Evolutionary conservation across 2,888 invertebrate species (phyloP).

Genomic region (Euplagia quadripunctaria): DNA sequence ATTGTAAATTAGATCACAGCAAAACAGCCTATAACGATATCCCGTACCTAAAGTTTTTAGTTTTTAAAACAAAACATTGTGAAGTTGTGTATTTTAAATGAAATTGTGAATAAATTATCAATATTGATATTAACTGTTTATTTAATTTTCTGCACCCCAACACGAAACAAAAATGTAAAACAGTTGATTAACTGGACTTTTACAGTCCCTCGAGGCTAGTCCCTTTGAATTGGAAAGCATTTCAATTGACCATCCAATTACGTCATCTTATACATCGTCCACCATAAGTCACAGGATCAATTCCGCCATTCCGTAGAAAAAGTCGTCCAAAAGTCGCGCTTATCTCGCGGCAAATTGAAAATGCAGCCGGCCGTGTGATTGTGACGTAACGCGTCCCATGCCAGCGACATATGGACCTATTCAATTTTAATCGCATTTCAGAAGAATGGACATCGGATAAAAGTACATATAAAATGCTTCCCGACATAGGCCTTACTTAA

Average conservation of each 20-base stretch:
- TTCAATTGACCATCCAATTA: constrained; percentile 82
- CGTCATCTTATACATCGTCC: constrained; percentile 71
- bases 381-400: constrained; percentile 82
- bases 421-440: constrained; percentile 87
- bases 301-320: constrained; percentile 84
- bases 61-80: constrained; percentile 85
- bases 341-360: constrained; percentile 87
- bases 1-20: constrained; percentile 81
- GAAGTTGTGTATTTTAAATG: constrained; percentile 88
- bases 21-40: constrained; percentile 81
- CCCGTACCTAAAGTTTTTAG: constrained; percentile 86
- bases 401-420: constrained; percentile 85
- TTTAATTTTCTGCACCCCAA: constrained; percentile 48
- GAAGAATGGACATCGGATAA: constrained; percentile 86
- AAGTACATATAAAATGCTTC: constrained; percentile 70
- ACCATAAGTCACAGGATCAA: constrained; percentile 86
- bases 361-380: constrained; percentile 85
- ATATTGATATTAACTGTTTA: constrained; percentile 82
- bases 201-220: constrained; percentile 33
- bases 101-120: constrained; percentile 88
- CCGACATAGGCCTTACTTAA: constrained; percentile 77
- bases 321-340: constrained; percentile 83
- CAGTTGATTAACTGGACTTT: constrained; percentile 37
- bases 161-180: constrained; percentile 25
- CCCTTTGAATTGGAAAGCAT: constrained; percentile 72